A percentile compares a stretch with the other conserved stretches of the same genome.
phyloP scores from a whole-genome alignment of 2,888 invertebrate genomes.

The Xiphydria camelus region DNA sequence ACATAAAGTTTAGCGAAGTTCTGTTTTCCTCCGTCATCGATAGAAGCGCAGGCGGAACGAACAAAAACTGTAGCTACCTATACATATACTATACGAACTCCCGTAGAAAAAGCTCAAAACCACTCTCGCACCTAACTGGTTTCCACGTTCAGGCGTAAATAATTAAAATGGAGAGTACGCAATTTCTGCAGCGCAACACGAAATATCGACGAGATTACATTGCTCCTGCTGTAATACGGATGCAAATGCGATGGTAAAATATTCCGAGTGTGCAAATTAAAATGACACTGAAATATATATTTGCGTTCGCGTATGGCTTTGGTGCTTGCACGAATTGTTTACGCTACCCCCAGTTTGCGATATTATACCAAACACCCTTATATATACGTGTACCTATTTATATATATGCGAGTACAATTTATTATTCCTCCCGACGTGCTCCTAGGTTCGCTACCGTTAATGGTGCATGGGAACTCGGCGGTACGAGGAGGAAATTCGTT shows the following conservation, averaged over 20 bases:
- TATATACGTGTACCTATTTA: constrained; percentile 1
- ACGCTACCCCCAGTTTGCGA: constrained; percentile 43
- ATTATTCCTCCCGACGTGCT: background rate
- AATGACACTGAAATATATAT: constrained; percentile 55
- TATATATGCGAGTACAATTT: background rate
- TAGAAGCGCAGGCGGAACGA: no score
- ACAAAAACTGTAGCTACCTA: no score
- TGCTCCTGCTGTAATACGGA: constrained; percentile 49
- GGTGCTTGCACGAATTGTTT: constrained; percentile 48
- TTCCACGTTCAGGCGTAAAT: constrained; percentile 30
- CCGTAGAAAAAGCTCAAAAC: no score
- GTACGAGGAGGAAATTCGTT: constrained; percentile 37
- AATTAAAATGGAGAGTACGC: constrained; percentile 49
- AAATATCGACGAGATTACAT: constrained; percentile 57
- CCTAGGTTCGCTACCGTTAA: no score
- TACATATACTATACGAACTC: no score
- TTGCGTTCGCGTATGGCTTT: constrained; percentile 33
- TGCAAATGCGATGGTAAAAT: constrained; percentile 56
- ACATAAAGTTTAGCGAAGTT: no score
- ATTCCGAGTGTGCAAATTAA: constrained; percentile 55
- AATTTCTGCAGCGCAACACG: constrained; percentile 33
- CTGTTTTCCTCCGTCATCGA: no score
- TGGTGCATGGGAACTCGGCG: constrained; percentile 18
- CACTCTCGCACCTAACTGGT: no score
- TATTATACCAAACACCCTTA: constrained; percentile 36